phyloP scores from a whole-genome alignment of 92 coral and sea anemone species.

The Phenganax stokvisi region DNA sequence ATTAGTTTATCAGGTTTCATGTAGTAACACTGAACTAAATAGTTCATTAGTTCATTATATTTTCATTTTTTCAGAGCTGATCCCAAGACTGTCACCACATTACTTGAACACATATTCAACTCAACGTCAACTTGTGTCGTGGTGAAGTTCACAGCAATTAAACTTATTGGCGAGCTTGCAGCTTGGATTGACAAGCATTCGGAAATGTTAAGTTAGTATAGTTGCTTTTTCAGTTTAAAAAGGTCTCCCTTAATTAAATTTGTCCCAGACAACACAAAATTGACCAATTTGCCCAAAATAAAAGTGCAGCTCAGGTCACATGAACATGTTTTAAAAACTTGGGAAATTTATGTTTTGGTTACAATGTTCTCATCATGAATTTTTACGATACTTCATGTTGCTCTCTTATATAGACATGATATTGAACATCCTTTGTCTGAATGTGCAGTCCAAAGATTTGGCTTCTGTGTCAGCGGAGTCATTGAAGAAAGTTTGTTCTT shows the following conservation, averaged over 20 bases:
- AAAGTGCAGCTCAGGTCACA: too few relatives aligned
- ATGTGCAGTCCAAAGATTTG: slow-evolving; percentile 61
- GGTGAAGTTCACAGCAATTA: slow-evolving; percentile 73
- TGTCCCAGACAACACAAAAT: too few relatives aligned
- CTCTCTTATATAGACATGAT: slow-evolving; percentile 59
- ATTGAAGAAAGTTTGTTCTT: slow-evolving; percentile 67
- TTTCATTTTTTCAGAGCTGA: slow-evolving; percentile 40
- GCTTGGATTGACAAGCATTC: slow-evolving; percentile 87
- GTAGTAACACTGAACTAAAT: too few relatives aligned
- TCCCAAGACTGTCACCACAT: slow-evolving; percentile 61
- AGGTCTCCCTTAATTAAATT: background rate
- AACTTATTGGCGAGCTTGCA: slow-evolving; percentile 81
- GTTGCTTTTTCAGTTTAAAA: background rate
- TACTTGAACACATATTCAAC: slow-evolving; percentile 62
- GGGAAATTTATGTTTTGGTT: too few relatives aligned
- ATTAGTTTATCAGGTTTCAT: too few relatives aligned
- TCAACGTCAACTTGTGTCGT: slow-evolving; percentile 64
- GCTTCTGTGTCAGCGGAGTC: slow-evolving; percentile 79
- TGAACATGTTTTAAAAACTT: too few relatives aligned
- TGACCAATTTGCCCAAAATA: too few relatives aligned
- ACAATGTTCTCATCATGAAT: too few relatives aligned
- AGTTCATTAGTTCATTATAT: background rate
- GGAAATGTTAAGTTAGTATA: slow-evolving; percentile 54
- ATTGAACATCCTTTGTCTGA: slow-evolving; percentile 59
- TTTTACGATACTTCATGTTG: background rate